A percentile compares a stretch with the other conserved stretches of the same genome.
These are phyloP conservation scores for Pangasianodon gigas DNA, from an alignment of 2,113 vertebrate genomes.

Conservation along the genomic window DNA sequence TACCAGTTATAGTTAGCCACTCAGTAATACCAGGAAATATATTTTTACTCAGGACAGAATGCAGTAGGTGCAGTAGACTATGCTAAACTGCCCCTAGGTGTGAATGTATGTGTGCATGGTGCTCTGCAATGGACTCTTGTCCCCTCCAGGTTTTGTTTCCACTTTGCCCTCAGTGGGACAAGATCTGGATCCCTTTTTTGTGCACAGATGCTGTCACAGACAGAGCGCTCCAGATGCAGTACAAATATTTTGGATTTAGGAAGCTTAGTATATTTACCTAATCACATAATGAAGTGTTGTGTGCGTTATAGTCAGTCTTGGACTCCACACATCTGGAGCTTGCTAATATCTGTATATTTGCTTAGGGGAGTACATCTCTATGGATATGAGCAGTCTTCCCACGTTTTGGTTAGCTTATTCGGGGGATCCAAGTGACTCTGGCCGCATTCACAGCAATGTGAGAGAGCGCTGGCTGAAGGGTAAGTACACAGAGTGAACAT, in stretches of 20 bases:
- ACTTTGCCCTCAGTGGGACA: background rate
- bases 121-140: background rate
- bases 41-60: background rate
- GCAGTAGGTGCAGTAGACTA: background rate
- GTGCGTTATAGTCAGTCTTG: background rate
- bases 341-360: conserved; percentile 9
- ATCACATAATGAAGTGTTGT: background rate
- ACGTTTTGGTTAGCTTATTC: conserved; percentile 79
- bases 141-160: background rate
- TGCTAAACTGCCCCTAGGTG: background rate
- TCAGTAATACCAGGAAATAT: background rate
- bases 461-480: conserved; percentile 79
- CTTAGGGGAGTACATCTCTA: conserved; percentile 70
- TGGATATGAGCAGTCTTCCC: conserved; percentile 73
- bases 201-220: background rate
- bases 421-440: conserved; percentile 81
- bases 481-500: conserved; percentile 44
- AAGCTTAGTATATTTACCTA: background rate
- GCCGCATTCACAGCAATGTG: conserved; percentile 80
- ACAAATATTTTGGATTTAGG: background rate
- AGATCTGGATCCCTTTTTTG: background rate
- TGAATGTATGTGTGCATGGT: background rate
- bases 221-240: background rate
- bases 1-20: background rate
- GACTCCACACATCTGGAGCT: background rate